phyloP scores from a whole-genome alignment of 2,888 invertebrate species.

The Alentia gelatinosa region DNA sequence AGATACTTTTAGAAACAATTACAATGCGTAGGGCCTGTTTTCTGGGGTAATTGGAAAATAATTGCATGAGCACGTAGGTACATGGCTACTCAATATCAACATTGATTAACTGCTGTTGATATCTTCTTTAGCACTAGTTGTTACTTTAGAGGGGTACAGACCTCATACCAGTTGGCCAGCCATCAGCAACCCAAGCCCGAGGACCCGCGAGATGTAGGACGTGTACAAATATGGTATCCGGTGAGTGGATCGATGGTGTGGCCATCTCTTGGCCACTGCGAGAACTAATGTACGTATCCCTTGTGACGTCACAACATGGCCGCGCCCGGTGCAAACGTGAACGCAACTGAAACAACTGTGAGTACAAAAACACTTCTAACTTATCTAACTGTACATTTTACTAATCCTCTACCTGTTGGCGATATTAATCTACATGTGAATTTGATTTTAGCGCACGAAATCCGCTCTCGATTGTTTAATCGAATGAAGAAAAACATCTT shows the following conservation, averaged over 20 bases:
- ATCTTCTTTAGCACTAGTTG: no score
- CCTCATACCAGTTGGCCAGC: no score
- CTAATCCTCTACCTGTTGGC: background rate
- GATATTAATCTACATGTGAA: background rate
- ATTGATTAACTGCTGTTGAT: no score
- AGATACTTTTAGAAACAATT: no score
- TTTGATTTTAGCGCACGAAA: background rate
- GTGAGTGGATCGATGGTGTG: background rate
- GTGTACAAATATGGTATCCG: background rate
- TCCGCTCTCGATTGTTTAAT: background rate
- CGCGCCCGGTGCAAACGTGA: conserved; percentile 51
- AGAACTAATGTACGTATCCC: background rate
- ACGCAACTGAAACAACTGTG: conserved; percentile 23
- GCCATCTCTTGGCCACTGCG: background rate
- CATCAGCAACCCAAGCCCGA: background rate
- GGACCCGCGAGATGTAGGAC: background rate
- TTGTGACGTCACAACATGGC: conserved; percentile 51
- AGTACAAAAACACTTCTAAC: background rate
- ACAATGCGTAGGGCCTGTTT: no score
- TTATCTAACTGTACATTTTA: background rate
- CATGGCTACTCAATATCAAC: no score
- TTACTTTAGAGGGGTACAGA: no score
- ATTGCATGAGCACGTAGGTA: no score
- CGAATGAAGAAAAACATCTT: background rate
- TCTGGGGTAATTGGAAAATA: no score